Base-by-base conservation (phyloP, 2,888 invertebrate species). In the Drosophila yooni region DNA sequence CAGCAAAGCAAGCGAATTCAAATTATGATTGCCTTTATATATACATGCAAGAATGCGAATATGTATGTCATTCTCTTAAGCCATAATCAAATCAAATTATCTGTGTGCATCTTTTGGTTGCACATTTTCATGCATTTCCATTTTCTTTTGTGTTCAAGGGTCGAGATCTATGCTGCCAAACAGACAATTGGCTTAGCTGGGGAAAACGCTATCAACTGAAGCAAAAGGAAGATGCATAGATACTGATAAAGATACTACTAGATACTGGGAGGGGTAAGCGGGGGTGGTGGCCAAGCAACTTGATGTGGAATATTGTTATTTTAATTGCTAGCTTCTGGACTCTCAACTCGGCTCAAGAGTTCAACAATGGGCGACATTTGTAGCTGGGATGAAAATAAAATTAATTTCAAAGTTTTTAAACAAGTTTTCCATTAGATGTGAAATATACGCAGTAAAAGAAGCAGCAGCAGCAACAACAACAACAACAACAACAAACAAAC, bases 391-490 rank as follows among this genome's bases (percentile, higher is more conserved):
- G 73, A 90, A 90, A 91, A 89, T 89, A 86, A 90, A 89, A 89
- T 89, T 89, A 89, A 89, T 89, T 89, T 89, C 81, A 89, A 89
- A 89, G 83, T 91, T 89, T 90, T 79, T 29, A 57, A 85, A 79
- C 84, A 89, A 89, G 90, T 89, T 89, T 89, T 82, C 79, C 85
- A 91, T 88, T 85, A 78, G 76, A 83, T 60, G 81, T 51, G 56
- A 66, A 60, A 70, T 61, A 64, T 56, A 60, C 59, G 59, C 68
- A 62, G 81, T 27, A 34, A 36, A 15, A 59, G 29, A 33, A 51
- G 56, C 29, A 38, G 36, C 63, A 62, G 8, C 48, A 43, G 27
- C 31, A 43, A 34, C 60, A 67, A n/a, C 21, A 34, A n/a, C 43
- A 59, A 31, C 31, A 50, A 21, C 36, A 33, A 21, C 36, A 61